Percentiles rank a stretch among this genome's conserved stretches.
Evolutionary conservation across 2,113 vertebrate genomes (phyloP).

Genomic region (Leptobrachium ailaonicum): DNA sequence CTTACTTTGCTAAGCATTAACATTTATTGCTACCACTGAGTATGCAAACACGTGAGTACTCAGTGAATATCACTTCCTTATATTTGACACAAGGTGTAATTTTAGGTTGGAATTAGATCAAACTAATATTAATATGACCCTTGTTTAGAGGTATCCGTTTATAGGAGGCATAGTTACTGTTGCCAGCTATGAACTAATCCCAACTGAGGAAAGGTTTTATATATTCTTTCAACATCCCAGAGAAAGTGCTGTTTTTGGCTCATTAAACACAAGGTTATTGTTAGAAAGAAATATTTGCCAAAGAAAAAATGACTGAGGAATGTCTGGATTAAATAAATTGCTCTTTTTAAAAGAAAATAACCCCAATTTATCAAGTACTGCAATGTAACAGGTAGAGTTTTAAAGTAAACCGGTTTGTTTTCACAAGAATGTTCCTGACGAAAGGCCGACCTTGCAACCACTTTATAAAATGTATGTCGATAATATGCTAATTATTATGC

Average conservation of each 20-base stretch:
- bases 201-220: conserved; percentile 26
- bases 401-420: no score
- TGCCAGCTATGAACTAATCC: conserved; percentile 22
- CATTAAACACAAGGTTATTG: conserved; percentile 37
- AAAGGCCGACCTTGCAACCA: no score
- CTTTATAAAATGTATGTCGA: no score
- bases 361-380: conserved; percentile 1
- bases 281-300: conserved; percentile 34
- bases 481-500: no score
- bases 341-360: background rate
- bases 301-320: conserved; percentile 30
- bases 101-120: conserved; percentile 24
- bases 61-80: background rate
- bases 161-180: conserved; percentile 15
- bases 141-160: conserved; percentile 33
- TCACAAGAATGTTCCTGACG: no score
- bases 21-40: conserved; percentile 1
- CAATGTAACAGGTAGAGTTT: conserved; percentile 1
- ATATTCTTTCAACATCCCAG: conserved; percentile 29
- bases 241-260: conserved; percentile 34
- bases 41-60: background rate
- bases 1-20: background rate
- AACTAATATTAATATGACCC: conserved; percentile 28
- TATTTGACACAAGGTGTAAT: background rate
- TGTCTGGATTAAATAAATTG: conserved; percentile 42